phyloP scores from a whole-genome alignment of 2,113 vertebrate genomes.

The Chionis minor region DNA sequence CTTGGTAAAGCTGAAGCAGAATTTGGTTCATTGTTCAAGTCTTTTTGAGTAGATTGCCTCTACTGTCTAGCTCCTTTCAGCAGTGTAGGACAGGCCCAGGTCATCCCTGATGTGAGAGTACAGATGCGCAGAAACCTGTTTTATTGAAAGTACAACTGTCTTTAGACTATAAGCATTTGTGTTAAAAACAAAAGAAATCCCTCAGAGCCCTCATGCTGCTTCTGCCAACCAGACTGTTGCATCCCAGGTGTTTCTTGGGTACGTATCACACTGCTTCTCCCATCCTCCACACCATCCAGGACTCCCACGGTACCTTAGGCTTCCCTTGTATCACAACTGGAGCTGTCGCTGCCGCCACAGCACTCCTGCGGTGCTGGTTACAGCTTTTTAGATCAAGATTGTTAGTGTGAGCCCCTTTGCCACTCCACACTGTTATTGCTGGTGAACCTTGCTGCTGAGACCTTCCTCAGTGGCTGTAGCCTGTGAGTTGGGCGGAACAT shows the following conservation, averaged over 20 bases:
- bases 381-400: neutral
- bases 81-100: neutral
- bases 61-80: neutral
- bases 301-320: neutral
- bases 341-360: neutral
- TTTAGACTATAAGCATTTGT: neutral
- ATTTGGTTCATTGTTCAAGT: neutral
- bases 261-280: fast-evolving
- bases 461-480: neutral
- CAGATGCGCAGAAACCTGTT: neutral
- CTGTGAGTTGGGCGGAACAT: neutral
- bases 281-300: neutral
- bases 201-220: neutral
- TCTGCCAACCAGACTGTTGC: neutral
- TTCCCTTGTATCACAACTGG: neutral
- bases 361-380: fast-evolving
- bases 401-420: neutral
- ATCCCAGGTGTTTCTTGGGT: neutral
- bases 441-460: neutral
- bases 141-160: neutral
- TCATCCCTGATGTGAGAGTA: neutral
- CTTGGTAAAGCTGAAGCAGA: neutral
- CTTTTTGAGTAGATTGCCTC: neutral
- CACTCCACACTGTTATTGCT: neutral
- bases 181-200: neutral